phyloP scores from a whole-genome alignment of 1,140 invertebrate genomes.

The Drosophila arawakana region DNA sequence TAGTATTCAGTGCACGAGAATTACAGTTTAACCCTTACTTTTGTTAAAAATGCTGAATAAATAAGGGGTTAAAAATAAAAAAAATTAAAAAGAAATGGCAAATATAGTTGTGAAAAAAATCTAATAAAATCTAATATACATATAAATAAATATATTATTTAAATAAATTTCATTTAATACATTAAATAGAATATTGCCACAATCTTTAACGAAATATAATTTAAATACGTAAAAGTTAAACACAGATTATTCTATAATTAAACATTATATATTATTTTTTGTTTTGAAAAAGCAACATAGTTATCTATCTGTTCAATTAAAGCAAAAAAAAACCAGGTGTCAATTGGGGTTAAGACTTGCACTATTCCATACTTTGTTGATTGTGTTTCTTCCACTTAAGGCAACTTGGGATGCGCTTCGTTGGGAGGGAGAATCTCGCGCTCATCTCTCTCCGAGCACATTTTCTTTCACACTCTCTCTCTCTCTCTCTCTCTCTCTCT shows the following conservation, averaged over 20 bases:
- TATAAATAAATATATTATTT: no score
- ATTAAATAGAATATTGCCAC: no score
- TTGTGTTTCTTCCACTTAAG: constrained; percentile 20
- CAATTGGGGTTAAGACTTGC: constrained; percentile 2
- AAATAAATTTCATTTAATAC: no score
- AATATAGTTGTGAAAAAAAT: no score
- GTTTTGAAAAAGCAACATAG: background rate
- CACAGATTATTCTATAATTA: background rate
- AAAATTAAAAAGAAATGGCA: no score
- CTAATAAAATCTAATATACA: no score
- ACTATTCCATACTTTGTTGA: background rate
- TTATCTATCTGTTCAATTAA: background rate
- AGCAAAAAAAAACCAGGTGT: background rate
- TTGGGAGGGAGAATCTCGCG: background rate
- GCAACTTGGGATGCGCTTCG: constrained; percentile 4
- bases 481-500: background rate
- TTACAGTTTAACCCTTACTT: no score
- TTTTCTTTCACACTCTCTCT: background rate
- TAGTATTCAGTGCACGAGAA: background rate
- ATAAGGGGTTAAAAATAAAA: no score
- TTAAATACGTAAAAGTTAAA: background rate
- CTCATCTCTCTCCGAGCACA: background rate
- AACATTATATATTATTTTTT: background rate
- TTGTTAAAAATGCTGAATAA: no score
- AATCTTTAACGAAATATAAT: no score